Conservation (phyloP, 2,888 invertebrate species). For the Pyrrhosoma nymphula region DNA sequence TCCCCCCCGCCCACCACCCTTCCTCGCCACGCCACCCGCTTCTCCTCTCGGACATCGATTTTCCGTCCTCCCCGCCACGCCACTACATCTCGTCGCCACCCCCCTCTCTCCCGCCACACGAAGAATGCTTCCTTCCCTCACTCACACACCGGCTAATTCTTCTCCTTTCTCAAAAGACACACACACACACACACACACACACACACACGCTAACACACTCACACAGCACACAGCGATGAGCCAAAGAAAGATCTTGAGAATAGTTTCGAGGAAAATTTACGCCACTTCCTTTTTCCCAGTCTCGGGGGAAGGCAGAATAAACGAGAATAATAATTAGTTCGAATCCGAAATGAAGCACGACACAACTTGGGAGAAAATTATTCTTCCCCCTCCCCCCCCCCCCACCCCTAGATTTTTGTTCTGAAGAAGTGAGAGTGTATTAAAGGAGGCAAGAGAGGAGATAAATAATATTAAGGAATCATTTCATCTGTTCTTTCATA, state of each 20-base stretch:
- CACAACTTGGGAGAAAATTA: not conserved
- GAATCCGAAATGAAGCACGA: not conserved
- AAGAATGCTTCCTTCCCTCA: too few species aligned
- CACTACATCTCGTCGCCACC: too few species aligned
- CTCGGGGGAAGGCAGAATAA: not conserved
- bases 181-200: not conserved
- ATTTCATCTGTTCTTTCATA: too few species aligned
- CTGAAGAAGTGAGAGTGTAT: not conserved
- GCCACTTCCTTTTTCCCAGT: not conserved
- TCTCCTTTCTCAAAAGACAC: not conserved
- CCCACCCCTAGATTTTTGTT: not conserved
- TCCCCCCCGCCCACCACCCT: not conserved
- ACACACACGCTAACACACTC: too few species aligned
- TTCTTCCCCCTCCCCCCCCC: not conserved
- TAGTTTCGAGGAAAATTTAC: slow-evolving; percentile 3
- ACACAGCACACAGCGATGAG: not conserved
- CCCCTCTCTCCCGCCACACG: too few species aligned
- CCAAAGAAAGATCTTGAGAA: not conserved
- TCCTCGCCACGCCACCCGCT: not conserved
- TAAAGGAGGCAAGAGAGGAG: not conserved
- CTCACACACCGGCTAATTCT: not conserved
- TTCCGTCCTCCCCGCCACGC: not conserved
- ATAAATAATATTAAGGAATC: not conserved
- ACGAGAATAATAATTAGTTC: not conserved
- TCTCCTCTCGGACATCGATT: not conserved